Percentiles rank a stretch among this genome's conserved stretches.
These are phyloP conservation scores for Trichoplax adhaerens DNA, from an alignment of 37 sponge, comb jelly and placozoan genomes.

Conservation along the genomic window DNA sequence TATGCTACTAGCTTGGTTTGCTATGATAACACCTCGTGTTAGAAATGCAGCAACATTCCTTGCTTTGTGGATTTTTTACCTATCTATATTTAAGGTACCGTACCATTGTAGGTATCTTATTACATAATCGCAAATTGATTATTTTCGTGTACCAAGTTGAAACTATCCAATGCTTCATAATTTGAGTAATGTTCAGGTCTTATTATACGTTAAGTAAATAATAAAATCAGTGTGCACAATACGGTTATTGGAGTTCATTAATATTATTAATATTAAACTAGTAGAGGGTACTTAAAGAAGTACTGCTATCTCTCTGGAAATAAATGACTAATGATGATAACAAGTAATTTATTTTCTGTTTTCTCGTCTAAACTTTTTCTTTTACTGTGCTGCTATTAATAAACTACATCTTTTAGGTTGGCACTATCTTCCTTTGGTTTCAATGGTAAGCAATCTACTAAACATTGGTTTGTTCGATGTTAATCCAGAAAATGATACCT, in stretches of 20 bases:
- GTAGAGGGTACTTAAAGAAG: too few relatives aligned
- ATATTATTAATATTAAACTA: too few relatives aligned
- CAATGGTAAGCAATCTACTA: conserved; percentile 43
- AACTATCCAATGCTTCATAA: background rate
- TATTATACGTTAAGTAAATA: too few relatives aligned
- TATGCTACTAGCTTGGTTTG: conserved; percentile 11
- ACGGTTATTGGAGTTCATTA: too few relatives aligned
- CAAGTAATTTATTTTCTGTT: background rate
- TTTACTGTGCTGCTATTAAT: background rate
- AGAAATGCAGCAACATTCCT: conserved; percentile 21
- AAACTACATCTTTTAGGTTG: conserved; percentile 37
- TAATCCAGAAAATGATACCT: too few relatives aligned
- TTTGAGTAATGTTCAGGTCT: background rate
- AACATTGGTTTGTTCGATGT: too few relatives aligned
- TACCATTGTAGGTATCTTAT: too few relatives aligned
- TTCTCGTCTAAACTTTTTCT: background rate
- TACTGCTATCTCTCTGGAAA: too few relatives aligned
- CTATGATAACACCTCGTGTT: conserved; percentile 21
- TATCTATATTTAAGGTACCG: conserved; percentile 52
- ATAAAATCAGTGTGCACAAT: too few relatives aligned
- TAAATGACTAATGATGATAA: conserved; percentile 1
- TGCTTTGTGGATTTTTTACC: conserved; percentile 50
- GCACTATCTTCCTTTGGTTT: conserved; percentile 87
- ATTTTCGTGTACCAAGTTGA: background rate
- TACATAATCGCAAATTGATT: conserved; percentile 1